These are phyloP conservation scores for Mamestra configurata DNA, from an alignment of 1,140 invertebrate species.

Conservation along the genomic window DNA sequence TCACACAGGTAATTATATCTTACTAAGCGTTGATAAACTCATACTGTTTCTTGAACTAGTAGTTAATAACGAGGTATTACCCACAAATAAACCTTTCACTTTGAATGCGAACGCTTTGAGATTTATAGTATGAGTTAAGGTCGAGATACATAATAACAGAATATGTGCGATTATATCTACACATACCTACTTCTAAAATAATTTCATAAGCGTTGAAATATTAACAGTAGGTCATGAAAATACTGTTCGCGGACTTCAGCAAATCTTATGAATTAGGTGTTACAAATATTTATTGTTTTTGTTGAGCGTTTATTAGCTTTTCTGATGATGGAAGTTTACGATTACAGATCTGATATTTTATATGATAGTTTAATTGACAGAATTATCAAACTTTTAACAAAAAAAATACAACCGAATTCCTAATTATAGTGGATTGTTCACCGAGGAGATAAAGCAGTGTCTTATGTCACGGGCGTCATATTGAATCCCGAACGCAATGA, in stretches of 20 bases:
- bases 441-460: too few species aligned
- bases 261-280: background rate
- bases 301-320: background rate
- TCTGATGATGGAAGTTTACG: background rate
- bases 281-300: background rate
- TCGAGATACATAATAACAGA: background rate
- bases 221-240: slow-evolving; percentile 34
- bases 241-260: slow-evolving; percentile 3
- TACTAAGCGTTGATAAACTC: background rate
- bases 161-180: slow-evolving; percentile 3
- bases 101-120: background rate
- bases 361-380: too few species aligned
- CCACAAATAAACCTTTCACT: slow-evolving; percentile 16
- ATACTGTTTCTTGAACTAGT: background rate
- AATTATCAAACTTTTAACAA: too few species aligned
- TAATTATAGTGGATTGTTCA: too few species aligned
- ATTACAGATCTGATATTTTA: too few species aligned
- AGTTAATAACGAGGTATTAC: background rate
- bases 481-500: too few species aligned
- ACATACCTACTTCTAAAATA: slow-evolving; percentile 13
- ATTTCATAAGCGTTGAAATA: slow-evolving; percentile 34
- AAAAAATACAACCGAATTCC: too few species aligned
- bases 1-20: background rate
- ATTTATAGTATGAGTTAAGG: slow-evolving; percentile 38
- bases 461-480: too few species aligned